Evolutionary conservation across 2,888 invertebrate genomes (phyloP).

Genomic region (Calameuta pallipes): DNA sequence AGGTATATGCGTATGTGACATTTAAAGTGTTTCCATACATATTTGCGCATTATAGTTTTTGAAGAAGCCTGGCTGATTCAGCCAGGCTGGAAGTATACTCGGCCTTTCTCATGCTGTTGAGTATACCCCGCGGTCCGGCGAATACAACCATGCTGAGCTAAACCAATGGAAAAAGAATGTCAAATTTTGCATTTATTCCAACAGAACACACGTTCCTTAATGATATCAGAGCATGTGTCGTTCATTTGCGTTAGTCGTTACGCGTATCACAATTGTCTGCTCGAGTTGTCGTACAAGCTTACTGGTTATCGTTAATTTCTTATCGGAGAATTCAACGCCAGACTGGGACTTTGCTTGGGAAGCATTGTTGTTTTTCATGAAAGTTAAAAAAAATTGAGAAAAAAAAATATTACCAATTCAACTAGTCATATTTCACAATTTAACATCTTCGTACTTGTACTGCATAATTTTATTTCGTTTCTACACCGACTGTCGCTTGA

Average conservation of each 20-base stretch:
- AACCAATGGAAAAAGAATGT: constrained; percentile 51
- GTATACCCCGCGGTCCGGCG: constrained; percentile 64
- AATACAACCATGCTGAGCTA: constrained; percentile 60
- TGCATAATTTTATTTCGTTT: not conserved
- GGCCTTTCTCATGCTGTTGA: constrained; percentile 67
- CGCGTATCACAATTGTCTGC: not conserved
- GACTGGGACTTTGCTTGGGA: not conserved
- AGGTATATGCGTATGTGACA: not conserved
- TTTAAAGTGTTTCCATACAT: constrained; percentile 13
- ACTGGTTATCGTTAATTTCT: not conserved
- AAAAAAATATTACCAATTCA: not conserved
- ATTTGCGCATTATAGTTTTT: not conserved
- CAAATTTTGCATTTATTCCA: constrained; percentile 2
- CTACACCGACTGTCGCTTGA: not conserved
- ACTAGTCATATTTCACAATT: accelerated
- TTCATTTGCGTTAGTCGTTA: not conserved
- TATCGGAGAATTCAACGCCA: not conserved
- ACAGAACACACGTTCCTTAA: not conserved
- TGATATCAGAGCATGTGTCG: not conserved
- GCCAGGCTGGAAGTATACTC: constrained; percentile 65
- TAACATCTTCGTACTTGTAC: not conserved
- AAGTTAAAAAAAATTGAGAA: not conserved
- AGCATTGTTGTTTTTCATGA: not conserved
- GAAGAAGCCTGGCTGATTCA: constrained; percentile 54
- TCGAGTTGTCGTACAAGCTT: not conserved